Base-by-base conservation (phyloP, 2,888 invertebrate genomes). In the Smittia aterrima region DNA sequence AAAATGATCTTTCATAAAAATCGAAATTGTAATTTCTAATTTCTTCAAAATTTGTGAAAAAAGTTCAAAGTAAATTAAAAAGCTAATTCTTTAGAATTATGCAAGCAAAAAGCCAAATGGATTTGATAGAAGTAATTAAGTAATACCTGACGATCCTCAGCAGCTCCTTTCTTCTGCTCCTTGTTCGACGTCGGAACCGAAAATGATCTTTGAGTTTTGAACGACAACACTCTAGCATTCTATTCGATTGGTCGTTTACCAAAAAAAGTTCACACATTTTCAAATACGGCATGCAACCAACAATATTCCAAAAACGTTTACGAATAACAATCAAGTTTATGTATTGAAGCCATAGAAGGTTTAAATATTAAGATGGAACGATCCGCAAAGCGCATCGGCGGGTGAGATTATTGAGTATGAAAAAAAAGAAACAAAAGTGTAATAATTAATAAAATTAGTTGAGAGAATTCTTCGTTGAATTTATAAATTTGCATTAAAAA, bases 201-300 rank as follows among this genome's bases (percentile, higher is more conserved):
- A 84, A 94, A 93, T 78, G 95, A 95, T 80, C 95, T 88, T 86
- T 94, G 94, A 78, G 93, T 93, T 86, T 94, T 94, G 85, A 93
- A 93, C 85, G 91, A 53, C 24, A 71, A 89, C 86, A 92, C 90
- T 86, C 90, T 87, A 84, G 89, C 88, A 82, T 87, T 84, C 86
- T 86, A 79, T 78, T 54, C 20, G 24, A 72, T 25, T 24, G 16
- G 13, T 74, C 16, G 11, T 47, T 6, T 32, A 32, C 32, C 32
- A 32, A 32, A 32, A n/a, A n/a, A n/a, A 58, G 13, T 13, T 66
- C 40, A 38, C 66, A 66, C 66, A 66, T 38, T 16, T 32, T 66
- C 40, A 40, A 66, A 9, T 66, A 38, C 13, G 25, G 16, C 66
- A 66, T 66, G 66, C 66, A 38, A 9, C 6, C 9, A 58, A 66